Base-by-base conservation (phyloP, 2,113 vertebrate species). In the Engystomops pustulosus region DNA sequence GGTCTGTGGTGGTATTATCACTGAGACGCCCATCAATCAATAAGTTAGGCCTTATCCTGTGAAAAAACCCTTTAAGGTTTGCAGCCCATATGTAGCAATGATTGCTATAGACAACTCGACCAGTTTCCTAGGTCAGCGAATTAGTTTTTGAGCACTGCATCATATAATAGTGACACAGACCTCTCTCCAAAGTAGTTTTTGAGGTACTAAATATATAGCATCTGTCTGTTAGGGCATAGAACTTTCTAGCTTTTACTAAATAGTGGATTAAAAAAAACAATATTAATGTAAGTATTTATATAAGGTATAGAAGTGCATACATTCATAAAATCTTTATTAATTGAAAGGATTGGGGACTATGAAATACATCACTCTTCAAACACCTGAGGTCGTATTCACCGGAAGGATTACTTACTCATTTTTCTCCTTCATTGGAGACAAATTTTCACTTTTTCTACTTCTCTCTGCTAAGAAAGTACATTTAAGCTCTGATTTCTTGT, bases 391-490 rank as follows among this genome's bases (percentile, higher is more conserved):
- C 27, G 44, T 81, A 15, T 17, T 32, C 23, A 60, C 41, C 27
- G 49, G 34, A 55, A 60, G 53, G 71, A 44, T 83, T 65, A 53
- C 32, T 41, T 70, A 17, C 32, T 67, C 41, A n/a, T 60, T 67
- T 75, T 83, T 36, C 68, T 23, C 32, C 14, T n/a, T 77, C 8
- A 67, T 2, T 20, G 9, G 41, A 62, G 82, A 77, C 58, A 77
- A 18, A 77, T 77, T 77, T 79, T 44, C 68, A 83, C 34, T 23
- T 85, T 70, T 78, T 51, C 36, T 79, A 70, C 45, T 68, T 76
- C 47, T 23, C 34, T 79, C 62, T 70, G 62, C 83, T 44, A 69
- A 79, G 83, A 79, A 85, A 79, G 49, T 70, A 79, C 74, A 85
- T 84, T 77, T 77, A 76, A 68, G 72, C 72, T 77, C 3, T 55